Evolutionary conservation across 2,113 vertebrate genomes (phyloP), one percentile per base, ranked within the genome.

Genomic region (Apaloderma vittatum): DNA sequence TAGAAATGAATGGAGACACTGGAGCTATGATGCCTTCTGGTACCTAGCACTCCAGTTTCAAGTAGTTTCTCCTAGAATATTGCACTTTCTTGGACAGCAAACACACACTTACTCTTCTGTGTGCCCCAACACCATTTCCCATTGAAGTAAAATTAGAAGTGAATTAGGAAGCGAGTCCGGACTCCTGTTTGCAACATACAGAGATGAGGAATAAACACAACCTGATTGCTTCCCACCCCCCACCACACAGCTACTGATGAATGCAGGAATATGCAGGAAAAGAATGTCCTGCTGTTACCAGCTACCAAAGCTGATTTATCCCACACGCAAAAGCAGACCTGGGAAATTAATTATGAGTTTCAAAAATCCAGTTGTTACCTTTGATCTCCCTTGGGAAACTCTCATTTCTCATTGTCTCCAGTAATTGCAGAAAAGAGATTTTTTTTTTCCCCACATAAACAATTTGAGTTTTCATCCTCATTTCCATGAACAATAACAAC

Each of bases 301-400:
- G n/a, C 30, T 87, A 84, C 66, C 36, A 86, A 66, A 59, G 59
- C 27, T 95, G 74, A 88, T 89, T 85, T 70, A 90, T 78, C 48
- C 27, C 48, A 66, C 3, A 2, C 40, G 46, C 30, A 90, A 90
- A 94, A 16, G 18, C 49, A 90, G 71, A 83, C 23, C 27, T 15
- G 46, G 30, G 62, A 90, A 88, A 92, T 66, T 1, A 95, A 91
- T 88, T 88, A 61, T 48, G 27, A 94, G 49, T 78, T 89, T 68
- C 1, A 91, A 84, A 96, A 94, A 82, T 22, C 26, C 9, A 87
- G 57, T 82, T 59, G 19, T 87, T 92, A 61, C 55, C 63, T 93
- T 94, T 87, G 62, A 76, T 78, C 26, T 91, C 32, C 80, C 34
- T 52, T 76, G 22, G 57, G 77, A 87, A 94, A 68, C 17, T 73